Evolutionary conservation across 1,140 invertebrate genomes (phyloP).

Genomic region (Bombus superbus): DNA sequence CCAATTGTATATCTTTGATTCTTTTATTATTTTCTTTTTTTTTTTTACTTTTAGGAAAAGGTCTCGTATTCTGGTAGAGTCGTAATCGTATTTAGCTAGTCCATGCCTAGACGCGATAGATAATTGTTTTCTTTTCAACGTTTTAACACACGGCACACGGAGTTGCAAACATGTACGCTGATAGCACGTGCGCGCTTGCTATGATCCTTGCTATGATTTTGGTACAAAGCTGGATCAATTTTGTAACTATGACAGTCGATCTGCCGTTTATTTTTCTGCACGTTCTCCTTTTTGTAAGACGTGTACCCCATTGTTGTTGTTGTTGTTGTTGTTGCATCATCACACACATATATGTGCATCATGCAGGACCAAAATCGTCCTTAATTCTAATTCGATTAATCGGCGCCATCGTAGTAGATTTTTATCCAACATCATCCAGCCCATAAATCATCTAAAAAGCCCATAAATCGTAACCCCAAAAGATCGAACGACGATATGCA

Average conservation of each 20-base stretch:
- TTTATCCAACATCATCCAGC: neutral
- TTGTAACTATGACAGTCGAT: slow-evolving; percentile 12
- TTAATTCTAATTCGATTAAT: slow-evolving; percentile 16
- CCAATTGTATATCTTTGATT: slow-evolving; percentile 67
- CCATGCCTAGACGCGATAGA: slow-evolving; percentile 68
- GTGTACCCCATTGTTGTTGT: slow-evolving; percentile 11
- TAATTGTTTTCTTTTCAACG: slow-evolving; percentile 8
- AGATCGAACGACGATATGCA: neutral
- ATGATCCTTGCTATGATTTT: slow-evolving; percentile 1
- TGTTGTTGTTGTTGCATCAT: neutral
- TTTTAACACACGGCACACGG: slow-evolving; percentile 28
- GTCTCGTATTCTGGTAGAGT: slow-evolving; percentile 74
- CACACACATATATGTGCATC: slow-evolving; percentile 1
- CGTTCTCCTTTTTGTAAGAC: slow-evolving; percentile 1
- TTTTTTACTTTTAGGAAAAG: slow-evolving; percentile 33
- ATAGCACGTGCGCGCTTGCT: neutral
- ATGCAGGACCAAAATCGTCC: slow-evolving; percentile 4
- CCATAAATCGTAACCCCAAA: too few relatives aligned
- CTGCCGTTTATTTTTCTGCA: slow-evolving; percentile 14
- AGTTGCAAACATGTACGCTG: slow-evolving; percentile 41
- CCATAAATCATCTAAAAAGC: too few relatives aligned
- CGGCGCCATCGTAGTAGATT: slow-evolving; percentile 13
- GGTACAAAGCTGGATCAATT: slow-evolving; percentile 26
- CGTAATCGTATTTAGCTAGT: slow-evolving; percentile 79
- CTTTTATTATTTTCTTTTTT: slow-evolving; percentile 20